Evolutionary conservation across 1,140 invertebrate species (phyloP), one percentile per base, ranked within the genome.

Genomic region (Anoplophora glabripennis): DNA sequence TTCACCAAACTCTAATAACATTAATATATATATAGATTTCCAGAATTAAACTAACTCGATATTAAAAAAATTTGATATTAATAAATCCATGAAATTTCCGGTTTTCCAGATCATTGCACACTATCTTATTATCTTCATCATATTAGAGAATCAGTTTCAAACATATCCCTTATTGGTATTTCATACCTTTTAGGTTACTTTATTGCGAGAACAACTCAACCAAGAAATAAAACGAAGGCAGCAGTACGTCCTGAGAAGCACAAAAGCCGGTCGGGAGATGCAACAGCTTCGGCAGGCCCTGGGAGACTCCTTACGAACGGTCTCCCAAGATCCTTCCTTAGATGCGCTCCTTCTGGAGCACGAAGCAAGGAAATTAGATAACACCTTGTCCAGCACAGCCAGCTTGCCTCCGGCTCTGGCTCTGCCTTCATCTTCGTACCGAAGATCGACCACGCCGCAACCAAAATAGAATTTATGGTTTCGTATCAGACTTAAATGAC

Each of bases 201-300:
- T 87, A 71, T 72, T 93, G 42, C 84, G 91, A 41, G 87, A 91
- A 57, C 92, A 95, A 77, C 79, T 95, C 44, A 85, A 86, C 45
- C 89, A 92, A 67, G 92, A 94, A 78, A 87, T 93, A 15, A 90
- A 91, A 66, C 84, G 91, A 7, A 82, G 92, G 5, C 92, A 94
- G 72, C 81, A 88, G 63, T 95, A 93, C 77, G 86, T 94, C 5
- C 76, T 88, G 49, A 82, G 90, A 58, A 92, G 89, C 70, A 87
- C 89, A 0, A 83, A 89, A 59, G 87, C 90, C 8, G 92, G 90
- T 0, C 78, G 90, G 15, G 92, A 94, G 74, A 91, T 94, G 82
- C 86, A 89, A 67, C 87, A 92, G 56, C 77, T 95, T 48, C 83
- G 92, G 8, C 83, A 87, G 63, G 89, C 89, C 1, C 79, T 96